Evolutionary conservation across 2,797 vertebrate species (phyloP), one percentile per base, ranked within the genome.

Genomic region (Coregonus ussuriensis): DNA sequence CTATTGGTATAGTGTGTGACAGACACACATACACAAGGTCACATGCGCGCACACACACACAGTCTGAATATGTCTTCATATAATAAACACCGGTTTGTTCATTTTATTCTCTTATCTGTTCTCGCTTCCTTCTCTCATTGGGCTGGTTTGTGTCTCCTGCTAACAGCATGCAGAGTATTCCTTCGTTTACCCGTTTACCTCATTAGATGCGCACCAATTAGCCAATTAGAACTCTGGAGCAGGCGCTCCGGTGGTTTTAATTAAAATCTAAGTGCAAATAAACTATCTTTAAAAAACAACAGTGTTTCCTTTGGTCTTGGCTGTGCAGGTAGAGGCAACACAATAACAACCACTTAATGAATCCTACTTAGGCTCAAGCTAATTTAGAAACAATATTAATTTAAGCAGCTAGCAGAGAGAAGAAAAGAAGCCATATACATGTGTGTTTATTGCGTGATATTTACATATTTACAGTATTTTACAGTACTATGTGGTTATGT

Each of bases 381-480:
- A 53, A 37, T 31, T 72, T n/a, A 16, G 13, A 41, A 29, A 70
- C 7, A 33, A 21, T 52, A 72, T 66, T 16, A 47, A n/a, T 68
- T 14, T 33, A 35, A 33, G 11, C 66, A 35, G 66, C 29, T 68
- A 47, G 37, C 13, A 70, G 68, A 35, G 35, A 70, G 31, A 73
- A 73, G 7, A 6, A 62, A 4, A 37, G 86, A 91, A 92, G 91
- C 89, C 88, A 92, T 89, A 83, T 92, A 93, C 89, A 91, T 89
- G 82, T 93, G 63, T 69, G 53, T 88, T 94, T 94, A 94, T 93
- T 93, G 82, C 89, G 76, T 79, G 84, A 84, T 93, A 89, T 94
- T 72, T 93, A 94, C 93, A 94, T 91, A 84, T 92, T 88, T 86
- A 94, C 93, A 94, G 80, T 92, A 93, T 89, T 56, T 82, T 91